Evolutionary conservation across 2,113 vertebrate genomes (phyloP).

Genomic region (Etheostoma cragini): DNA sequence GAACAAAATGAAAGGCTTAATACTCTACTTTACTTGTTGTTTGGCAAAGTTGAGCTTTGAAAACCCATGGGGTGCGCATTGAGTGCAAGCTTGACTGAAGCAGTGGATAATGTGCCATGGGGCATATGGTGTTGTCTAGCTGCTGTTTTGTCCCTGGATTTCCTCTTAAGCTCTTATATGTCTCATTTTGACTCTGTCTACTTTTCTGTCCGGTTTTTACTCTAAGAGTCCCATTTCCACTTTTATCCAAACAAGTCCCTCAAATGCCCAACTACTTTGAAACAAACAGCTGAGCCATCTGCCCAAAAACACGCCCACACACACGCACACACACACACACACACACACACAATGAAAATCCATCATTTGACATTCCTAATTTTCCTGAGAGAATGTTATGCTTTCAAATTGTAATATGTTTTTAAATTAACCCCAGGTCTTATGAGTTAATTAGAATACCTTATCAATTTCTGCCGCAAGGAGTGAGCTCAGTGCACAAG

Average conservation of each 20-base stretch:
- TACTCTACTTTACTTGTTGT: slow-evolving; percentile 28
- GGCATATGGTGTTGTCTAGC: slow-evolving; percentile 66
- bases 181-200: slow-evolving; percentile 47
- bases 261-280: slow-evolving; percentile 40
- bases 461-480: slow-evolving; percentile 43
- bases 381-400: neutral
- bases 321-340: slow-evolving; percentile 18
- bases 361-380: neutral
- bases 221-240: slow-evolving; percentile 29
- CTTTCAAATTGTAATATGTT: slow-evolving; percentile 12
- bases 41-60: slow-evolving; percentile 27
- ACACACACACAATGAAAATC: slow-evolving; percentile 13
- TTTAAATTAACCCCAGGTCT: slow-evolving; percentile 39
- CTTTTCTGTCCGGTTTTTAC: neutral
- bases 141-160: slow-evolving; percentile 61
- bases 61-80: slow-evolving; percentile 41
- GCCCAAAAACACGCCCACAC: slow-evolving; percentile 2
- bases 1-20: slow-evolving; percentile 42
- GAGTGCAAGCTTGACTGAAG: slow-evolving; percentile 39
- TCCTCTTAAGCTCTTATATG: slow-evolving; percentile 65
- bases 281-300: slow-evolving; percentile 55
- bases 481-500: slow-evolving; percentile 6
- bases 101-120: slow-evolving; percentile 47
- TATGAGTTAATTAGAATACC: slow-evolving; percentile 51
- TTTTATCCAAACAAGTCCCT: slow-evolving; percentile 51